These are phyloP conservation scores for Heterocephalus glaber DNA, from an alignment of 2,113 vertebrate species.

Conservation along the genomic window DNA sequence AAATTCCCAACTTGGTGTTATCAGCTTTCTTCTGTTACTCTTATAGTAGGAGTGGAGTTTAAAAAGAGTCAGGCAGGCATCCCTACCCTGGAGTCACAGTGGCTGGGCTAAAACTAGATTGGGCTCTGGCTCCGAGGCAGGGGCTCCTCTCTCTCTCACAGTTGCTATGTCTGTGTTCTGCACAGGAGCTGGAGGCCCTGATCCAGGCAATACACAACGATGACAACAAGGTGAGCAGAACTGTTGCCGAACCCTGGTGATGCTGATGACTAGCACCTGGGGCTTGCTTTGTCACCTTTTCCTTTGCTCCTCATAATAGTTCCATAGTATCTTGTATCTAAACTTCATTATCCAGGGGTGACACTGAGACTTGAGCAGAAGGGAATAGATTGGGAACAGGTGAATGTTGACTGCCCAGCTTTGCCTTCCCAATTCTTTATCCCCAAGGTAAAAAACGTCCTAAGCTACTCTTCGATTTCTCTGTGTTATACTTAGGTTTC, in stretches of 20 bases:
- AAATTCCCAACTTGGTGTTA: background rate
- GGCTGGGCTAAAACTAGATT: background rate
- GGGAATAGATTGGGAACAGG: too few relatives aligned
- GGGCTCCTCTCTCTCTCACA: background rate
- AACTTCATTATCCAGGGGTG: background rate
- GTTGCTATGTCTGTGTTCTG: conserved; percentile 68
- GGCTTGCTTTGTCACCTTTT: background rate
- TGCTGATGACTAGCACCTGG: accelerated
- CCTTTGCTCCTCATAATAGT: background rate
- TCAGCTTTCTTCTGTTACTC: background rate
- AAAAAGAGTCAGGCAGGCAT: background rate
- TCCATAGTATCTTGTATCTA: background rate
- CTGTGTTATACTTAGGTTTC: background rate
- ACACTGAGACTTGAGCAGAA: background rate
- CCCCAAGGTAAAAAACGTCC: background rate
- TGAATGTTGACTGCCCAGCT: background rate
- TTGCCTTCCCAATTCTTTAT: background rate
- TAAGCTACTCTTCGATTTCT: background rate
- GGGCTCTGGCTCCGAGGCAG: background rate
- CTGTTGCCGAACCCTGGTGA: background rate
- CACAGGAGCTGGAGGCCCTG: conserved; percentile 94
- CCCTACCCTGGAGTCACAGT: background rate
- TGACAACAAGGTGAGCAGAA: conserved; percentile 92
- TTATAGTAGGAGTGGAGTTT: conserved; percentile 25
- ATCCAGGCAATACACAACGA: conserved; percentile 94